Evolutionary conservation across 2,888 invertebrate species (phyloP).

Genomic region (Eurytoma adleriae): DNA sequence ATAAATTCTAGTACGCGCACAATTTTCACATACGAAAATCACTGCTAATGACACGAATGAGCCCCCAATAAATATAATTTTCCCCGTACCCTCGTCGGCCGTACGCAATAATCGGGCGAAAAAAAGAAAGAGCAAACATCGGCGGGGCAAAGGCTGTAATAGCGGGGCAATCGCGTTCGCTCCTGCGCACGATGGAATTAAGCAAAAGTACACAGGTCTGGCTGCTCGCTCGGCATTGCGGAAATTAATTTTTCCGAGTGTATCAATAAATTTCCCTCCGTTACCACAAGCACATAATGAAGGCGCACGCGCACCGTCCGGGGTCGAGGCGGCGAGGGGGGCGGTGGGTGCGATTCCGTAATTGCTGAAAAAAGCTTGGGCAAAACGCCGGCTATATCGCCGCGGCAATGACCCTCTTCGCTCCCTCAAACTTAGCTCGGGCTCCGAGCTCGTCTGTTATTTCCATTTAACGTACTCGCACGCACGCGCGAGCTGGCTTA

Average conservation of each 20-base stretch:
- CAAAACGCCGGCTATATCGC: background rate
- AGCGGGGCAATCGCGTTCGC: background rate
- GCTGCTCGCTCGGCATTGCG: background rate
- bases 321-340: background rate
- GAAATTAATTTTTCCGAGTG: slow-evolving; percentile 10
- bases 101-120: too few species aligned
- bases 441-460: background rate
- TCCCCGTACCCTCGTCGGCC: too few species aligned
- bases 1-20: too few species aligned
- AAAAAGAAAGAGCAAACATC: too few species aligned
- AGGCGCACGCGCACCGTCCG: background rate
- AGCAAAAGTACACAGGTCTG: background rate
- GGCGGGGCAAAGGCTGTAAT: too few species aligned
- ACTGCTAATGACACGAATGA: too few species aligned
- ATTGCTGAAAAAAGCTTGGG: background rate
- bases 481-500: background rate
- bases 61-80: too few species aligned
- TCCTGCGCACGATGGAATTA: background rate
- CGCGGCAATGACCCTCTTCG: slow-evolving; percentile 4
- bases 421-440: background rate
- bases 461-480: background rate
- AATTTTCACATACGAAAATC: too few species aligned
- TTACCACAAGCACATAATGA: background rate
- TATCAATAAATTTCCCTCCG: background rate
- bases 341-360: too few species aligned